These are phyloP conservation scores for Plecturocebus donacophilus DNA, from an alignment of 2,113 vertebrate species.

Conservation along the genomic window DNA sequence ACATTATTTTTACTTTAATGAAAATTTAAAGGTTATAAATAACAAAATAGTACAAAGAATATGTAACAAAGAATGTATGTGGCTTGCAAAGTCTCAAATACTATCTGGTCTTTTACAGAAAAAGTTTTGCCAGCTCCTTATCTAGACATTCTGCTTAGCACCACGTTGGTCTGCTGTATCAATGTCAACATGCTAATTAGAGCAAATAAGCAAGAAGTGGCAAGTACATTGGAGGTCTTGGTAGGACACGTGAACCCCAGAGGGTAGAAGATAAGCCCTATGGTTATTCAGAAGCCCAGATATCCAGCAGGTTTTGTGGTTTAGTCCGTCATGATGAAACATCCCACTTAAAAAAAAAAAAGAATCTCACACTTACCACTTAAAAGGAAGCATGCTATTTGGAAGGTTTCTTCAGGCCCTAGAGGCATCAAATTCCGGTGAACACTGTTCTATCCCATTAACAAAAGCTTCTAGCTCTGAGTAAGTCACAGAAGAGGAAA, in stretches of 20 bases:
- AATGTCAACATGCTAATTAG: background rate
- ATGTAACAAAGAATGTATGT: background rate
- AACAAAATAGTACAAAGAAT: background rate
- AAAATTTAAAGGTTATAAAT: background rate
- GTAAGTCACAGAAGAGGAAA: background rate
- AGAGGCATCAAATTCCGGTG: background rate
- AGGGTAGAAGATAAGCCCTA: background rate
- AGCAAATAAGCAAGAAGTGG: background rate
- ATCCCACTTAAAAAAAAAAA: background rate
- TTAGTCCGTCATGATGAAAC: background rate
- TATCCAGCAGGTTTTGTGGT: background rate
- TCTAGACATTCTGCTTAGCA: background rate
- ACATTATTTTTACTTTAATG: background rate
- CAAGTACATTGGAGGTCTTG: accelerated
- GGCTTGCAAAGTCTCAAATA: background rate
- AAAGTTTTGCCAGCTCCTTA: background rate
- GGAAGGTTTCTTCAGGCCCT: background rate
- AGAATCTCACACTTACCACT: background rate
- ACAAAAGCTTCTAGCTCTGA: background rate
- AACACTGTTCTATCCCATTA: no score
- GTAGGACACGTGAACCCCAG: background rate
- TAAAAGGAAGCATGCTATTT: background rate
- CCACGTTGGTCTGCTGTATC: no score
- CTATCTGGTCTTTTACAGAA: background rate
- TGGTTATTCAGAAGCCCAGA: background rate